These are phyloP conservation scores for Centruroides sculpturatus DNA, from an alignment of 1,140 invertebrate genomes.

Conservation along the genomic window DNA sequence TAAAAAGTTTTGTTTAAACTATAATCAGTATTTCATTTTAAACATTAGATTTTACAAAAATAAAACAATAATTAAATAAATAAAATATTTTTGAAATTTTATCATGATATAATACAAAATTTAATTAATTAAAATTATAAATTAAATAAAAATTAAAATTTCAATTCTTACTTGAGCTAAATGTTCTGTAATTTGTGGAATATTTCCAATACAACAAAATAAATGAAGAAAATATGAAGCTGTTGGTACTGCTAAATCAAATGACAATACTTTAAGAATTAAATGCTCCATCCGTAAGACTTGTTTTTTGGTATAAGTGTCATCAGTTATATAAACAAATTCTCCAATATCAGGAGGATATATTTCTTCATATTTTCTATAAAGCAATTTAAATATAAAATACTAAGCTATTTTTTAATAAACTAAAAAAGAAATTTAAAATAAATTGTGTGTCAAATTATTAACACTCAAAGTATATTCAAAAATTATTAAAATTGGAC, in stretches of 20 bases:
- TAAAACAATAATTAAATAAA: neutral
- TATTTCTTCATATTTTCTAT: conserved; percentile 81
- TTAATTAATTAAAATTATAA: conserved; percentile 7
- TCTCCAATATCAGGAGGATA: conserved; percentile 72
- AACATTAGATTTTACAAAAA: no score
- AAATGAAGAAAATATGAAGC: conserved; percentile 55
- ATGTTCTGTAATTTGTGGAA: conserved; percentile 47
- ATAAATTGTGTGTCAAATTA: no score
- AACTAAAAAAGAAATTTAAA: no score
- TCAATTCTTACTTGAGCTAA: conserved; percentile 54
- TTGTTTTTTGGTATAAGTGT: conserved; percentile 63
- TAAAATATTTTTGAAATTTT: neutral
- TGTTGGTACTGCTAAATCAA: conserved; percentile 75
- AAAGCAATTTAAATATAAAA: no score
- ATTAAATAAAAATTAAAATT: conserved; percentile 4
- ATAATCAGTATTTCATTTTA: no score
- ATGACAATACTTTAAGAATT: conserved; percentile 74
- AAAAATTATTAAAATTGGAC: no score
- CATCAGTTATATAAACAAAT: conserved; percentile 83
- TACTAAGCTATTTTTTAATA: no score
- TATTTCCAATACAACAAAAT: conserved; percentile 26
- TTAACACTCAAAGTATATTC: no score
- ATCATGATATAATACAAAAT: neutral
- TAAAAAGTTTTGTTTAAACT: no score
- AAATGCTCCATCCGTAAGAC: conserved; percentile 79